phyloP scores from a whole-genome alignment of 2,888 invertebrate genomes.

The Diaphora mendica region DNA sequence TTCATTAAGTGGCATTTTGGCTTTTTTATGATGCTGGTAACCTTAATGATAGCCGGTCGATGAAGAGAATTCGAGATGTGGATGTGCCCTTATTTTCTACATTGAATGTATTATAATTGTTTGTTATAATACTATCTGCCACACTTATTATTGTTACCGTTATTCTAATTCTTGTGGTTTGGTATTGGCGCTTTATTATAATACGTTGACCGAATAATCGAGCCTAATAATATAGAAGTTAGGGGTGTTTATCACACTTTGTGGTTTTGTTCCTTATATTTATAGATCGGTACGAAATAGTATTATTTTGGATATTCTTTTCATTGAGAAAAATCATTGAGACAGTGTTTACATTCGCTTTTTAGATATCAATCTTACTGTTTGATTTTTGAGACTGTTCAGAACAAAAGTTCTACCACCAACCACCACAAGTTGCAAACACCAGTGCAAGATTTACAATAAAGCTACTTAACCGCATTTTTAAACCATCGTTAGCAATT shows the following conservation, averaged over 20 bases:
- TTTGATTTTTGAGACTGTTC: too few relatives aligned
- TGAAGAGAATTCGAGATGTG: slow-evolving; percentile 18
- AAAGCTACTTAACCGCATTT: too few relatives aligned
- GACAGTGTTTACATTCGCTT: too few relatives aligned
- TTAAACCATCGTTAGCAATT: too few relatives aligned
- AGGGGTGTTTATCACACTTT: not conserved
- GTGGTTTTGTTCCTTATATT: not conserved
- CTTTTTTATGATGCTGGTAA: slow-evolving; percentile 29
- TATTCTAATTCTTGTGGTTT: slow-evolving; percentile 12
- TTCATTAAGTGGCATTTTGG: slow-evolving; percentile 39
- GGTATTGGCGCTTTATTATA: not conserved
- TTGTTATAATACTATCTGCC: slow-evolving; percentile 10
- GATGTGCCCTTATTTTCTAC: slow-evolving; percentile 44
- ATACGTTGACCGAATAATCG: not conserved
- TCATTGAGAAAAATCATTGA: too few relatives aligned
- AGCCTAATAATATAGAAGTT: not conserved
- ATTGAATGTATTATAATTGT: slow-evolving; percentile 37
- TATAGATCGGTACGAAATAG: not conserved
- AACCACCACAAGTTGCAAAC: too few relatives aligned
- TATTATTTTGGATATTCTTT: not conserved
- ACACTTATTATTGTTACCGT: slow-evolving; percentile 1
- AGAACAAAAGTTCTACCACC: too few relatives aligned
- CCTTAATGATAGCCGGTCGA: slow-evolving; percentile 36
- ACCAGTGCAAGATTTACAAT: too few relatives aligned
- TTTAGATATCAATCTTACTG: too few relatives aligned